Evolutionary conservation across 2,113 vertebrate species (phyloP), one percentile per base, ranked within the genome.

Genomic region (Scatophagus argus): DNA sequence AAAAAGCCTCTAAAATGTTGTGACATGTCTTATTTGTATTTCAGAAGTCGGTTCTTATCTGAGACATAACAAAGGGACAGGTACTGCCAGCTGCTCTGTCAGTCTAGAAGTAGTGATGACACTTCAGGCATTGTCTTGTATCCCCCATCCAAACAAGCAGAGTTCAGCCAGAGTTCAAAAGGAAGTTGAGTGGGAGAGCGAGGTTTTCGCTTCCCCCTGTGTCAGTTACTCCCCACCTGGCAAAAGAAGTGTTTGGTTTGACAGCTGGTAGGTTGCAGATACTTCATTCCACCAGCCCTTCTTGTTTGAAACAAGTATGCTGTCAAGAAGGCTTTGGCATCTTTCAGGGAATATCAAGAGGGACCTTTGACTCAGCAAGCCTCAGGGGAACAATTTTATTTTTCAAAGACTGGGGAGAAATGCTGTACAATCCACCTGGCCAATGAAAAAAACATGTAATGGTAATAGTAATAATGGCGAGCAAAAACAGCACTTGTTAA

Each of bases 81-180:
- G 65, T 82, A 76, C 74, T n/a, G 54, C 60, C 66, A 49, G 62
- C 60, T 75, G 49, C 63, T 84, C 55, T 60, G 81, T 84, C 86
- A 65, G 47, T 79, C 60, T 71, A 49, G 25, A 74, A 58, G 73
- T 34, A 66, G 63, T 87, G 59, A 32, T 60, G 73, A 63, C 66
- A 58, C 65, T 74, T 83, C 73, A 74, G 14, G 36, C 68, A 83
- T 77, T 81, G 79, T 85, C 61, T 84, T 27, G 5, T 69, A 62
- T 75, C 64, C 75, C 34, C 59, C 55, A 72, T 85, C 75, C 71
- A 87, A 90, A 82, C 74, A 84, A 64, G 39, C 32, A 31, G 62
- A 88, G 88, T 90, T 93, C 88, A 91, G 60, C 76, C 76, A 82
- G 74, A 88, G 92, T 91, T 92, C 87, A 88, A 72, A 75, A 47